Base-by-base conservation (phyloP, 2,797 vertebrate species). In the Acanthurus tractus region DNA sequence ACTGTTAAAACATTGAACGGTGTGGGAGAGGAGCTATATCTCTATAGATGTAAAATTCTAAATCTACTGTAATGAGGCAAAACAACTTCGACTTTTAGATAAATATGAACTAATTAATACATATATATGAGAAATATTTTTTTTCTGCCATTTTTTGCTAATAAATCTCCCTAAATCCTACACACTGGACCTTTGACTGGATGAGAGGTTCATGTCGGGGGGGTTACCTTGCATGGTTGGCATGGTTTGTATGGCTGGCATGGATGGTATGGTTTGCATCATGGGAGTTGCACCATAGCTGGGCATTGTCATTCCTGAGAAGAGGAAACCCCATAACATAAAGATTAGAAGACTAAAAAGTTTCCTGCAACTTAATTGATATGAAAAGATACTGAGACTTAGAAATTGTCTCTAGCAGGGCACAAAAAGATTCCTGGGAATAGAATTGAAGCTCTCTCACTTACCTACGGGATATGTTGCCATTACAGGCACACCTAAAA, bases 291-390 rank as follows among this genome's bases (percentile, higher is more conserved):
- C 88, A 69, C 94, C 95, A 80, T 96, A 99, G 49, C 78, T 64
- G n/a, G 96, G 94, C 90, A 96, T 86, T 73, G 91, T 87, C 61
- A 95, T 93, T 77, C 95, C 97, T 98, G 62, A 48, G 75, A 12
- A 67, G 22, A 83, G 44, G 38, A 5, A 34, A 64, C 8, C 63
- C 5, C 49, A 45, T 12, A 55, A 71, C 0, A 58, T 13, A 20
- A 6, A 40, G 4, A 58, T 74, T 5, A 57, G 12, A 52, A 34
- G 45, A 23, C 20, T 6, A 1, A 50, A 23, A 52, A 4, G 15
- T 22, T 67, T 63, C 29, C 10, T 61, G 67, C 0, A 10, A 50
- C 18, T 54, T 52, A 8, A 8, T 65, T 38, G 3, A 40, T 22
- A 17, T 56, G 38, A 57, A 42, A 40, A 13, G 0, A 0, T 45